Conservation (phyloP, 2,888 invertebrate species). For the Uloborus plumipes region DNA sequence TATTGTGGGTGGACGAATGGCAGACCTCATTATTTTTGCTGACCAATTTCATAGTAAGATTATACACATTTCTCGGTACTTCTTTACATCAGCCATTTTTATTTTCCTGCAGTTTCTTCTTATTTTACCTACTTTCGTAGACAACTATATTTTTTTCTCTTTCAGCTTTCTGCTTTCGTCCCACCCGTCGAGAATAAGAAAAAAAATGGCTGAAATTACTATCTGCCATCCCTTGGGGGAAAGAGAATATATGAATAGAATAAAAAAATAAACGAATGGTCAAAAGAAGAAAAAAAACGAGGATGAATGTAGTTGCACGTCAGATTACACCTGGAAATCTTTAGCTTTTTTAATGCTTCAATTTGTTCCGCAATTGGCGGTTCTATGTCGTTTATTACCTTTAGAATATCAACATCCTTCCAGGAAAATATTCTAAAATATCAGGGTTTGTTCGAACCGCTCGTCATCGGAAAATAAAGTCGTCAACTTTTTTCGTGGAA, state of each 20-base stretch:
- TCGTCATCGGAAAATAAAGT: too few relatives aligned
- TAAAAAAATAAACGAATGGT: not conserved
- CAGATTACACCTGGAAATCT: slow-evolving; percentile 18
- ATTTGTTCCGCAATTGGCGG: slow-evolving; percentile 14
- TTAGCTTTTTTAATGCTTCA: slow-evolving; percentile 28
- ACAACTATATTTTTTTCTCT: not conserved
- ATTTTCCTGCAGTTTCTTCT: slow-evolving; percentile 1
- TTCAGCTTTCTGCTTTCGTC: not conserved
- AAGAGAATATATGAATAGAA: not conserved
- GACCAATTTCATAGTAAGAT: too few relatives aligned
- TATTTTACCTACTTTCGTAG: not conserved
- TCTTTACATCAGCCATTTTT: too few relatives aligned
- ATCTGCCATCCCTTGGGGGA: not conserved
- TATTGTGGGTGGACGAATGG: too few relatives aligned
- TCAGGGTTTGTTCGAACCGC: too few relatives aligned
- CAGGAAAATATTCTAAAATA: too few relatives aligned
- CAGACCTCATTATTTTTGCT: too few relatives aligned
- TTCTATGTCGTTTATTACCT: not conserved
- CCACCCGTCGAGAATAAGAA: not conserved
- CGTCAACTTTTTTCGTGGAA: too few relatives aligned
- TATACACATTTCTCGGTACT: too few relatives aligned
- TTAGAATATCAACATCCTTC: too few relatives aligned
- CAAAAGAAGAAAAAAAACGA: slow-evolving; percentile 5
- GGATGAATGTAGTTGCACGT: slow-evolving; percentile 2
- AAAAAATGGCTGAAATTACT: slow-evolving; percentile 13